Evolutionary conservation across 1,140 invertebrate species (phyloP), one percentile per base, ranked within the genome.

Genomic region (Drosophila miranda): DNA sequence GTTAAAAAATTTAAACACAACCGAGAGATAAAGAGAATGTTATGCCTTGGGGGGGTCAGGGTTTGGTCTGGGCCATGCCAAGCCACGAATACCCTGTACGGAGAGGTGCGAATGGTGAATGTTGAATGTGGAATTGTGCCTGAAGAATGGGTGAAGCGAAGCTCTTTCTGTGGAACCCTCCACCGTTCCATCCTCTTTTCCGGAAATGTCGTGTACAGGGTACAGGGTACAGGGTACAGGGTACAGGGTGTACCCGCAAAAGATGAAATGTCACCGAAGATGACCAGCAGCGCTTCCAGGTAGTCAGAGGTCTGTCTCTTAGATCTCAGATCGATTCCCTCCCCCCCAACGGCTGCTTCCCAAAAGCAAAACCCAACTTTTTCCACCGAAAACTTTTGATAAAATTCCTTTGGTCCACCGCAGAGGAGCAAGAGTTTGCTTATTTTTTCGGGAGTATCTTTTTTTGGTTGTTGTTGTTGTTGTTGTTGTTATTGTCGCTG

Each of bases 1-100:
- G 72, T 62, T 61, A 55, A 76, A 50, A 80, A 69, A 74, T 59
- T 57, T 59, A 62, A 75, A 52, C 53, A 71, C 70, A 49, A 74
- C 45, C 52, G 34, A 63, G 52, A 53, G 71, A 64, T 55, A 64
- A 75, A 73, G 45, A 71, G 71, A 75, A 81, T 74, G 70, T 74
- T 74, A 57, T 64, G 44, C 70, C 71, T 74, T 64, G 42, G 41
- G 46, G 45, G 52, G 41, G 34, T 38, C 34, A 43, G 52, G 50
- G 34, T 38, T 43, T 30, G 49, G 19, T 9, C 4, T 13, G 43
- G 8, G 28, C 41, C 41, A 50, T 62, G 41, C 63, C 45, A 72
- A 19, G 44, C 48, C 46, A 30, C 52, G 48, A 28, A 73, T 73
- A 72, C 68, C 8, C 69, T 71, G 55, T 13, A 34, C 23, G 23